Percentiles rank a stretch among this genome's conserved stretches.
phyloP scores from a whole-genome alignment of 2,113 vertebrate species.

The Microtus pennsylvanicus region DNA sequence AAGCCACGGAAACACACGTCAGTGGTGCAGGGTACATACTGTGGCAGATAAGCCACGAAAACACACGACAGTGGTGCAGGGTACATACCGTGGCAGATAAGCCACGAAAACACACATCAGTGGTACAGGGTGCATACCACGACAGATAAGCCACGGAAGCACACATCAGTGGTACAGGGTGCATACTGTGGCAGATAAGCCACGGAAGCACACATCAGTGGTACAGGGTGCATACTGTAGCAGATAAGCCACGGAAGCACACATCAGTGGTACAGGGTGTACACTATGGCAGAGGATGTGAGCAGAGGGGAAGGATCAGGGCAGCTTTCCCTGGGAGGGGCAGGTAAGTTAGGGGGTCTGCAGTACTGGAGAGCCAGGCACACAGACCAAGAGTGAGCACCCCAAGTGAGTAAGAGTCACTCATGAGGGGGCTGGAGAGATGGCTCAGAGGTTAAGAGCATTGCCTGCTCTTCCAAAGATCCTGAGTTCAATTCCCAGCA shows the following conservation, averaged over 20 bases:
- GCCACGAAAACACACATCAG: neutral
- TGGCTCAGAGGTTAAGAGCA: no score
- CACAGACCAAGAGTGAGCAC: neutral
- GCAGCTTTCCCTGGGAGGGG: neutral
- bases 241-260: neutral
- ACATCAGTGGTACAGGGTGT: fast-evolving
- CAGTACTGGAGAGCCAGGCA: neutral
- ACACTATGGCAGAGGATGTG: neutral
- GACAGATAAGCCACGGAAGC: neutral
- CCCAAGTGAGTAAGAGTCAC: no score
- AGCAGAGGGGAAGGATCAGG: neutral
- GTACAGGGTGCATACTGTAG: no score
- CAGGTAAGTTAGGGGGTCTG: neutral
- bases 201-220: neutral
- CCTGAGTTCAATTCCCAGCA: no score
- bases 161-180: fast-evolving
- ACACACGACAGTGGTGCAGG: fast-evolving
- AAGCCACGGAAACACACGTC: neutral
- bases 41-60: neutral
- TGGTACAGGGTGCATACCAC: neutral
- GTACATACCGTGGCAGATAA: neutral
- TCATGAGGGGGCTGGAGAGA: no score
- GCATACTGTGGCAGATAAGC: no score
- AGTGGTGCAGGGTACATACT: neutral
- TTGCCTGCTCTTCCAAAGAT: no score